Evolutionary conservation across 2,888 invertebrate genomes (phyloP).

Genomic region (Siphlonurus alternatus): DNA sequence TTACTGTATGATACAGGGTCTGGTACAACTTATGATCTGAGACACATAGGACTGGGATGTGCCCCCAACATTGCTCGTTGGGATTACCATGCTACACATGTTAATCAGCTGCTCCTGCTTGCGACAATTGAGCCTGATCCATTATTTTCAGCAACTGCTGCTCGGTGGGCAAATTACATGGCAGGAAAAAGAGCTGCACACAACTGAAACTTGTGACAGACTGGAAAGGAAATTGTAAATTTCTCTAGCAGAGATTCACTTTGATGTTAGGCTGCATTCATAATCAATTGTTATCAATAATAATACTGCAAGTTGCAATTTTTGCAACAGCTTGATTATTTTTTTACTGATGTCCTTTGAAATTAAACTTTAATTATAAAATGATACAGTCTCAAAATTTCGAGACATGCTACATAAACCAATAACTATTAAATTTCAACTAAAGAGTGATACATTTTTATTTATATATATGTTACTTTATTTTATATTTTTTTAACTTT

Average conservation of each 20-base stretch:
- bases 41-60: constrained; percentile 78
- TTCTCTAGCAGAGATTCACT: background rate
- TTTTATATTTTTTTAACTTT: too few relatives aligned
- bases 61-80: constrained; percentile 92
- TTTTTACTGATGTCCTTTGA: too few relatives aligned
- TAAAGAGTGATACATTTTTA: too few relatives aligned
- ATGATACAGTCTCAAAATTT: too few relatives aligned
- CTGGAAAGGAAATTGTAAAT: background rate
- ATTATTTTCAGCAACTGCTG: constrained; percentile 64
- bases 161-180: constrained; percentile 91
- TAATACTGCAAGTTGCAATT: too few relatives aligned
- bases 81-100: constrained; percentile 98
- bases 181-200: constrained; percentile 86
- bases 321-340: too few relatives aligned
- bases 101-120: constrained; percentile 82
- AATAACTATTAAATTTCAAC: too few relatives aligned
- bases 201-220: constrained; percentile 40
- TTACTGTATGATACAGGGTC: constrained; percentile 89
- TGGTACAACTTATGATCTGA: constrained; percentile 87
- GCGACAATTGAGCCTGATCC: constrained; percentile 73
- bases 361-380: too few relatives aligned
- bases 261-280: too few relatives aligned
- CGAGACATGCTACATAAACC: too few relatives aligned
- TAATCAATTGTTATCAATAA: too few relatives aligned
- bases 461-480: too few relatives aligned